Percentiles rank a stretch among this genome's conserved stretches.
Conservation (phyloP, 2,888 invertebrate species). For the Antheraea assamensis region DNA sequence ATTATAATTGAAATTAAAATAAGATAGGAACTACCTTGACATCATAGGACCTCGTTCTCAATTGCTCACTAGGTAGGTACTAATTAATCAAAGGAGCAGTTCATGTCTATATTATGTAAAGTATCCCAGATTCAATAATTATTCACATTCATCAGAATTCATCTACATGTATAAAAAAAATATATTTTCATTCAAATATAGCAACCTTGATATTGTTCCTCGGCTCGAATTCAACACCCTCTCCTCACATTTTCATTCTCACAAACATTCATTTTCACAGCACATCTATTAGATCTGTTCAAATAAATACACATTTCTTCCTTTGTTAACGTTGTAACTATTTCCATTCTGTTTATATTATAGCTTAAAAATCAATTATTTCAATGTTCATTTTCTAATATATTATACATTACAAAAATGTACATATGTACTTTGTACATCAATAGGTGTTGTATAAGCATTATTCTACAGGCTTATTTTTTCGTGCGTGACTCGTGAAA, state of each 20-base stretch:
- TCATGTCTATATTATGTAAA: not conserved
- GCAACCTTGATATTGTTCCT: not conserved
- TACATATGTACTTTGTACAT: not conserved
- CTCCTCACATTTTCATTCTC: slow-evolving; percentile 1
- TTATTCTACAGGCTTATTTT: not conserved
- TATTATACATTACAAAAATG: not conserved
- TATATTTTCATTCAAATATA: not conserved
- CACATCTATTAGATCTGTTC: slow-evolving; percentile 16
- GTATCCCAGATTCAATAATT: not conserved
- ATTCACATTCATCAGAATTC: too few relatives aligned
- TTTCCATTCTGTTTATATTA: slow-evolving; percentile 12
- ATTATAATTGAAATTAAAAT: too few relatives aligned
- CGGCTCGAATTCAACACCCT: slow-evolving; percentile 17
- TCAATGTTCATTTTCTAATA: not conserved
- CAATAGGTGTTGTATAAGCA: not conserved
- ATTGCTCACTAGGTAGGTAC: too few relatives aligned
- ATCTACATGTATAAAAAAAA: not conserved
- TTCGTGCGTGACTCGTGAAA: slow-evolving; percentile 13
- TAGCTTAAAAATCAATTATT: slow-evolving; percentile 6
- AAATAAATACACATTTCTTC: slow-evolving; percentile 16
- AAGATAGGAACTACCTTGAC: too few relatives aligned
- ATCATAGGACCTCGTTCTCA: too few relatives aligned
- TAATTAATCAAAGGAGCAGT: too few relatives aligned
- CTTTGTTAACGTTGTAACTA: slow-evolving; percentile 2
- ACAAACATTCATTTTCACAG: slow-evolving; percentile 18